Evolutionary conservation across 2,113 vertebrate species (phyloP).

Genomic region (Tragelaphus scriptus): DNA sequence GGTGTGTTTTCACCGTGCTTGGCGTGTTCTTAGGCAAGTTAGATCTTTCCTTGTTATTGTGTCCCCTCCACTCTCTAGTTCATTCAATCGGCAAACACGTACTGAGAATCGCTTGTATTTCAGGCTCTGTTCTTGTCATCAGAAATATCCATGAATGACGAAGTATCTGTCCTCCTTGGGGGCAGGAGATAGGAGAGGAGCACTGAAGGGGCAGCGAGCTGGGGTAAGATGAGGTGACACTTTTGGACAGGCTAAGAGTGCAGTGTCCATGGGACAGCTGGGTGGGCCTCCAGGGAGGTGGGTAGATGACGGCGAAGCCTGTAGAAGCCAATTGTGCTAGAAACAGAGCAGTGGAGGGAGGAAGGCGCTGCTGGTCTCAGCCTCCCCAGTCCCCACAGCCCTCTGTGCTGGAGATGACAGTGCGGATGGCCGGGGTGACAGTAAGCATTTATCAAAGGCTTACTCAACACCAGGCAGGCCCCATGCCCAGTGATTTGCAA

Average conservation of each 20-base stretch:
- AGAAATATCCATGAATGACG: background rate
- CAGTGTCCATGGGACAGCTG: background rate
- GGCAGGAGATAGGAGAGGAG: background rate
- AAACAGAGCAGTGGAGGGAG: background rate
- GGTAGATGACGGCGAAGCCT: background rate
- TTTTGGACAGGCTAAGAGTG: background rate
- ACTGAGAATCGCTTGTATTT: background rate
- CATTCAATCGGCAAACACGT: background rate
- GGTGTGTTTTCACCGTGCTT: background rate
- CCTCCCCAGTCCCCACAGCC: too few relatives aligned
- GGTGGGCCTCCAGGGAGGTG: too few relatives aligned
- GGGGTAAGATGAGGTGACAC: background rate
- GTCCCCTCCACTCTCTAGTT: background rate
- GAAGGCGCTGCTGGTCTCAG: background rate
- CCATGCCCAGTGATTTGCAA: background rate
- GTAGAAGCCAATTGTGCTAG: background rate
- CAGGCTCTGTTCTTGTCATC: background rate
- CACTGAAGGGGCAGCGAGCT: background rate
- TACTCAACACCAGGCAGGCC: background rate
- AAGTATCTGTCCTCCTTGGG: background rate
- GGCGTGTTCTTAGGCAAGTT: background rate
- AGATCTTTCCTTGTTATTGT: background rate
- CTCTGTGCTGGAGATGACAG: fast-evolving
- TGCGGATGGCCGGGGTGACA: background rate
- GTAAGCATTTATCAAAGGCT: background rate